phyloP scores from a whole-genome alignment of 2,797 vertebrate genomes.

The Dendrocincla tyrannina region DNA sequence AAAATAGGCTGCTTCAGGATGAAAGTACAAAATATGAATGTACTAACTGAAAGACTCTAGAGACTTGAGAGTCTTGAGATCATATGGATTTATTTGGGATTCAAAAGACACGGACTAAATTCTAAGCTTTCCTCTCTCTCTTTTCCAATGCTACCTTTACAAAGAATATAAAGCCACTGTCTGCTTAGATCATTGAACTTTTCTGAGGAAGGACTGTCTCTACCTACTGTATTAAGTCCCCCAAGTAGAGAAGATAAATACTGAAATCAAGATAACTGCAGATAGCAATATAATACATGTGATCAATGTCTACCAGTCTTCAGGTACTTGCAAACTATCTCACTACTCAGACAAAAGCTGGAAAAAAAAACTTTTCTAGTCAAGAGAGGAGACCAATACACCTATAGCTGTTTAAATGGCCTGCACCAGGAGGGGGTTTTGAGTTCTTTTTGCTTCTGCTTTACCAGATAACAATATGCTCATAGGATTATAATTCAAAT shows the following conservation, averaged over 20 bases:
- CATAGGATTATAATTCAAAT: background rate
- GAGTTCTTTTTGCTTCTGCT: background rate
- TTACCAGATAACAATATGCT: background rate
- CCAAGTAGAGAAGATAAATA: background rate
- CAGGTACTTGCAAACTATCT: background rate
- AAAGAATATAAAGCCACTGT: background rate
- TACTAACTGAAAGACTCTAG: background rate
- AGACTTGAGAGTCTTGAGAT: background rate
- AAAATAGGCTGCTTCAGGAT: background rate
- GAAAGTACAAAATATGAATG: background rate
- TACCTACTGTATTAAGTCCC: background rate
- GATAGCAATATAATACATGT: background rate
- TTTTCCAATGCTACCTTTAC: background rate
- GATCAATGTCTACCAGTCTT: background rate
- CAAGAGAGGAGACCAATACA: background rate
- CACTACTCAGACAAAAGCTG: background rate
- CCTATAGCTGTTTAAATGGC: background rate
- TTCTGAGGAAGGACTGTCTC: background rate
- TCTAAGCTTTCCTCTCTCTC: background rate
- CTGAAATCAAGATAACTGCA: background rate
- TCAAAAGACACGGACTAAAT: background rate
- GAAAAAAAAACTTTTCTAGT: background rate
- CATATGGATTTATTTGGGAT: background rate
- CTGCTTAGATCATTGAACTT: background rate
- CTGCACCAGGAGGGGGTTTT: background rate